Percentiles rank a stretch among this genome's conserved stretches.
phyloP scores from a whole-genome alignment of 2,888 invertebrate species.

The Tricholauxania praeusta region DNA sequence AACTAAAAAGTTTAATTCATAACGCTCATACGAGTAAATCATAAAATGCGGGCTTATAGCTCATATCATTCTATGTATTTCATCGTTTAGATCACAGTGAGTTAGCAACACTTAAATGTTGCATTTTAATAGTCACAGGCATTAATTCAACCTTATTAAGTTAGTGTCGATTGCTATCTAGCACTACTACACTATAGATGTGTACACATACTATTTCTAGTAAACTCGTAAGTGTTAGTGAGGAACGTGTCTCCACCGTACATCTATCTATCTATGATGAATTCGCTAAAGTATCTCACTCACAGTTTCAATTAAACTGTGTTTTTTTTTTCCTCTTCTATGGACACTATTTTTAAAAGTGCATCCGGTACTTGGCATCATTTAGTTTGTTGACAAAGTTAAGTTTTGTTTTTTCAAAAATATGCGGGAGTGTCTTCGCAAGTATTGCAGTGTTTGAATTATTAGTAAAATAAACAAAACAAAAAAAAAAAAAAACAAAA shows the following conservation, averaged over 20 bases:
- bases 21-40: too few species aligned
- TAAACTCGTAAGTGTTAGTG: too few species aligned
- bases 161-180: conserved; percentile 14
- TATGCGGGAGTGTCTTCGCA: not conserved
- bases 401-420: too few species aligned
- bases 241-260: too few species aligned
- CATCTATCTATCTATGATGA: too few species aligned
- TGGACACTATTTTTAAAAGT: conserved; percentile 10
- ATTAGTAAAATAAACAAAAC: too few species aligned
- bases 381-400: not conserved
- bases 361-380: conserved; percentile 9
- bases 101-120: conserved; percentile 3
- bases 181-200: too few species aligned
- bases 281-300: not conserved
- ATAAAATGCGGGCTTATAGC: not conserved
- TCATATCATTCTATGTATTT: too few species aligned
- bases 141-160: conserved; percentile 17
- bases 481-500: too few species aligned
- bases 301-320: not conserved
- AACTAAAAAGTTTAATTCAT: too few species aligned
- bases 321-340: not conserved
- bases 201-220: not conserved
- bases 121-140: conserved; percentile 6
- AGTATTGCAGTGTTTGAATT: too few species aligned
- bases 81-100: not conserved